Conservation (phyloP, 2,113 vertebrate species). For the Picathartes gymnocephalus region DNA sequence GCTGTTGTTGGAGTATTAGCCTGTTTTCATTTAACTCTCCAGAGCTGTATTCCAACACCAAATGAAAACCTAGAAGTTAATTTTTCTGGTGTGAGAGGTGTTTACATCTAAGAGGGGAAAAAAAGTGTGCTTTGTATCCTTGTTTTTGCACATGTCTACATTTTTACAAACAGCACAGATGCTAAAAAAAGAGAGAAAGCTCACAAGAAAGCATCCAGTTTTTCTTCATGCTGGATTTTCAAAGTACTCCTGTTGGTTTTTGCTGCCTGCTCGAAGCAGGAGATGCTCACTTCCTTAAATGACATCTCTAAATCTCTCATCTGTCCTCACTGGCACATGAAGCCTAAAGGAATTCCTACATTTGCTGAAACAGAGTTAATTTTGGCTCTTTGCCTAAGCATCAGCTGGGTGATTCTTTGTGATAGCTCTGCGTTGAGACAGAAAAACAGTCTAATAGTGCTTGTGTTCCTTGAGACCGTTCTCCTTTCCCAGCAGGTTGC, state of each 20-base stretch:
- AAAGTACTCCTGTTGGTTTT: not conserved
- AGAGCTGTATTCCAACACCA: not conserved
- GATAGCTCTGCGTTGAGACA: not conserved
- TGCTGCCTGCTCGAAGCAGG: not conserved
- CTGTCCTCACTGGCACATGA: not conserved
- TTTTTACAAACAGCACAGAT: not conserved
- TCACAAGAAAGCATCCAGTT: not conserved
- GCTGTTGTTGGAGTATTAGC: slow-evolving; percentile 24
- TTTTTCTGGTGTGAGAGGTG: not conserved
- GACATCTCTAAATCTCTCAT: not conserved
- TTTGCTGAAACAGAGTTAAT: not conserved
- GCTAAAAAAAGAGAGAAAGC: not conserved
- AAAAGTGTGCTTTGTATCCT: accelerated
- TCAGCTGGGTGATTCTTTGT: not conserved
- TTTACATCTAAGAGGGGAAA: not conserved
- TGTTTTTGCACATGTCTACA: not conserved
- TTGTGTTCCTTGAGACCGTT: not conserved
- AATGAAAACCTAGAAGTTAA: not conserved
- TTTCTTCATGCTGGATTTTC: not conserved
- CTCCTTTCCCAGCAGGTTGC: not conserved
- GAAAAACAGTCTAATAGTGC: not conserved
- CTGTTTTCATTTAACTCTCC: slow-evolving; percentile 20
- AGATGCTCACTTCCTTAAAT: not conserved
- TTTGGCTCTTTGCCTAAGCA: not conserved
- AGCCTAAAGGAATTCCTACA: not conserved